Percentiles rank a stretch among this genome's conserved stretches.
Conservation (phyloP, 2,888 invertebrate genomes). For the Scaptomyza parva region DNA sequence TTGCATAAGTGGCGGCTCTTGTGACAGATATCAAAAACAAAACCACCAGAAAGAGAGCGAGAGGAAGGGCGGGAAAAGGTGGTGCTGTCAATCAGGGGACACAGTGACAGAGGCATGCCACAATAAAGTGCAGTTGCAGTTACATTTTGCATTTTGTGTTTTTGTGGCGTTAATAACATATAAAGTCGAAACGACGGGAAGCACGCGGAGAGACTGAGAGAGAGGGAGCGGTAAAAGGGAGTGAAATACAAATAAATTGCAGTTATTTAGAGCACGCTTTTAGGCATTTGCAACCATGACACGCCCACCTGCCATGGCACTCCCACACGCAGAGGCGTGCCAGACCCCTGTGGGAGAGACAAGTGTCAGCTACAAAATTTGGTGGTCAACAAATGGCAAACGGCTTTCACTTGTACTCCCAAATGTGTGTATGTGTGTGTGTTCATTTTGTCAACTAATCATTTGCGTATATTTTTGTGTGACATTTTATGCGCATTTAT, state of each 20-base stretch:
- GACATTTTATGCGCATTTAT: slow-evolving; percentile 28
- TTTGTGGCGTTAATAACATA: slow-evolving; percentile 58
- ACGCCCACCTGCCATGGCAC: not conserved
- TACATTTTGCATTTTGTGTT: slow-evolving; percentile 50
- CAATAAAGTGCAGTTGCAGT: slow-evolving; percentile 59
- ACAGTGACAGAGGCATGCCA: slow-evolving; percentile 25
- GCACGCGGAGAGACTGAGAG: not conserved
- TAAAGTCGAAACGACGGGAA: slow-evolving; percentile 17
- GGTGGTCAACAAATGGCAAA: slow-evolving; percentile 61
- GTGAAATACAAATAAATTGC: slow-evolving; percentile 64
- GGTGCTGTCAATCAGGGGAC: slow-evolving; percentile 49
- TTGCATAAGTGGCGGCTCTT: slow-evolving; percentile 59
- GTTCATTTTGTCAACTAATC: slow-evolving; percentile 64
- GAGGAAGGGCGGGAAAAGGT: not conserved
- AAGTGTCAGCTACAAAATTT: slow-evolving; percentile 51
- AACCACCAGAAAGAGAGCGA: slow-evolving; percentile 21
- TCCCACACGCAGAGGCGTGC: not conserved
- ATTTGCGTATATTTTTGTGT: slow-evolving; percentile 68
- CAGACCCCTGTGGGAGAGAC: not conserved
- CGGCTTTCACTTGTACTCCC: slow-evolving; percentile 37
- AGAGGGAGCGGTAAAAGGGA: not conserved
- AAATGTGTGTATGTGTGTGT: not conserved
- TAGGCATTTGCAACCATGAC: slow-evolving; percentile 19
- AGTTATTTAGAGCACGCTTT: slow-evolving; percentile 76
- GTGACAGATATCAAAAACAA: slow-evolving; percentile 43